These are phyloP conservation scores for Pissodes strobi DNA, from an alignment of 1,140 invertebrate species.

Conservation along the genomic window DNA sequence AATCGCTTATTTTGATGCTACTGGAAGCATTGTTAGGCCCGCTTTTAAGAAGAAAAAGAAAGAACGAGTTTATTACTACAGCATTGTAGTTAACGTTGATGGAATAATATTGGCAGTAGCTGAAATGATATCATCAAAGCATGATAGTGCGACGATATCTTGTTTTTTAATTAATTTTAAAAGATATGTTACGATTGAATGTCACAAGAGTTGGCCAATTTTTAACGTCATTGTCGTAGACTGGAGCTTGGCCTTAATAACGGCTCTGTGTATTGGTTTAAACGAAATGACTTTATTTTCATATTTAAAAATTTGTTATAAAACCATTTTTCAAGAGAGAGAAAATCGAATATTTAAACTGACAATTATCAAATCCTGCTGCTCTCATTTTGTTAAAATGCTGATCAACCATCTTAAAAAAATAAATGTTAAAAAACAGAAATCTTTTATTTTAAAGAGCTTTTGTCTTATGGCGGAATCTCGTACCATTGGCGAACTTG, in stretches of 20 bases:
- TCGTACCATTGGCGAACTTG: too few relatives aligned
- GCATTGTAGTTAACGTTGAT: neutral
- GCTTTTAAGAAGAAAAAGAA: neutral
- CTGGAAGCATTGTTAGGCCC: neutral
- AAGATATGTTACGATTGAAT: neutral
- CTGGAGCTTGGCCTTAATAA: neutral
- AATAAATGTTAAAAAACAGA: too few relatives aligned
- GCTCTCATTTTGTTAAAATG: too few relatives aligned
- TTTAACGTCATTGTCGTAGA: neutral
- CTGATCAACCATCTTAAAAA: too few relatives aligned
- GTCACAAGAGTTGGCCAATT: neutral
- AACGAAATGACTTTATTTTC: neutral
- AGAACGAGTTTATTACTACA: neutral
- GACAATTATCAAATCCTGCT: neutral
- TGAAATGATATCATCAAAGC: too few relatives aligned
- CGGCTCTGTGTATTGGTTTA: neutral
- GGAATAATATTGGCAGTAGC: too few relatives aligned
- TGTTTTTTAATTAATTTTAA: neutral
- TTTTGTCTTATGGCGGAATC: too few relatives aligned
- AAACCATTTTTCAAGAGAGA: too few relatives aligned
- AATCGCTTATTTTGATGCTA: neutral
- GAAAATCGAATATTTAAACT: neutral
- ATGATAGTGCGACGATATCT: neutral
- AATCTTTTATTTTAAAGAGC: too few relatives aligned
- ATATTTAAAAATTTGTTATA: too few relatives aligned